Evolutionary conservation across 1,140 invertebrate genomes (phyloP).

Genomic region (Nilaparvata lugens): DNA sequence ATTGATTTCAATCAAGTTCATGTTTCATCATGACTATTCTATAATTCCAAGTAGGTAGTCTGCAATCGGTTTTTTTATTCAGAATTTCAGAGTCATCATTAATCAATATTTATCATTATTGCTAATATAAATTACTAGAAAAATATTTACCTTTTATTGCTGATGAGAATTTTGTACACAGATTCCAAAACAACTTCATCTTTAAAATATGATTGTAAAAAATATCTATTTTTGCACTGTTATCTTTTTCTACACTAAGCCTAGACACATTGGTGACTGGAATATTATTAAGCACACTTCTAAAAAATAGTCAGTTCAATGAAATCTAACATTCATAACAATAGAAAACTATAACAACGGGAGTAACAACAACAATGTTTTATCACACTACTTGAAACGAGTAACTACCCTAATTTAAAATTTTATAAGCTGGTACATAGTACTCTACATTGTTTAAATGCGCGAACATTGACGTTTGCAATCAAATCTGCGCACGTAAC

Average conservation of each 20-base stretch:
- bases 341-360: slow-evolving; percentile 4
- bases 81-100: too few relatives aligned
- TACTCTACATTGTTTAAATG: slow-evolving; percentile 4
- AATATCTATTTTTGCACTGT: background rate
- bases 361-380: slow-evolving; percentile 2
- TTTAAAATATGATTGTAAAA: background rate
- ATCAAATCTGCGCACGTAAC: background rate
- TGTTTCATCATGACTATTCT: too few relatives aligned
- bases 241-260: slow-evolving; percentile 2
- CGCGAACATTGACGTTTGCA: background rate
- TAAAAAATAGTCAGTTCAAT: slow-evolving; percentile 1
- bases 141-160: background rate
- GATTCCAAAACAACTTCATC: slow-evolving; percentile 2
- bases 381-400: slow-evolving; percentile 5
- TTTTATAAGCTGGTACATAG: slow-evolving; percentile 6
- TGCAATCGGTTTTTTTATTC: too few relatives aligned
- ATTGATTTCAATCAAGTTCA: too few relatives aligned
- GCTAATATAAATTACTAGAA: too few relatives aligned
- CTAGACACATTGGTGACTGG: background rate
- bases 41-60: too few relatives aligned
- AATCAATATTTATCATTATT: too few relatives aligned
- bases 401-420: slow-evolving; percentile 3
- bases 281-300: slow-evolving; percentile 4
- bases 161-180: background rate
- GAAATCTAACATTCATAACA: background rate